Evolutionary conservation across 2,888 invertebrate genomes (phyloP).

Genomic region (Caenorhabditis uteleia): DNA sequence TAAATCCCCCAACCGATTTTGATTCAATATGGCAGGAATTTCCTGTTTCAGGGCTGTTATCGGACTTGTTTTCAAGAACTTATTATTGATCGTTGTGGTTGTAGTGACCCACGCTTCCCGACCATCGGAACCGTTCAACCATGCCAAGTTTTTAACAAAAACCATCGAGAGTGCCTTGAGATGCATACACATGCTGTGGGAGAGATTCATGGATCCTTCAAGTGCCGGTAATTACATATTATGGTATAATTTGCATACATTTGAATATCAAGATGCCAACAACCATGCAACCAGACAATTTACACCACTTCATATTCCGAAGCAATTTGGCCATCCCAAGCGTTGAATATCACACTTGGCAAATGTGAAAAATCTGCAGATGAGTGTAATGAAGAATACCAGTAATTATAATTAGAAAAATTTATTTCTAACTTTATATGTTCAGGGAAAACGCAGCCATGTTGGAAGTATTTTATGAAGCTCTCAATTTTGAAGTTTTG

Average conservation of each 20-base stretch:
- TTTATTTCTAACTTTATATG: too few species aligned
- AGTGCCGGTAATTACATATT: too few species aligned
- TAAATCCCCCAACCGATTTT: too few species aligned
- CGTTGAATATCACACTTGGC: constrained; percentile 60
- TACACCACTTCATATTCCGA: constrained; percentile 65
- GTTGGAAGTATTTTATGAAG: constrained; percentile 68
- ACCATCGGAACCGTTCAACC: constrained; percentile 50
- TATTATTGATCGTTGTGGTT: constrained; percentile 61
- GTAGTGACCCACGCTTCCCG: constrained; percentile 67
- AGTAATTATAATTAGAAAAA: too few species aligned
- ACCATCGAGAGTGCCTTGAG: constrained; percentile 63
- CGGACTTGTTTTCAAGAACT: constrained; percentile 66
- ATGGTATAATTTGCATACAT: too few species aligned
- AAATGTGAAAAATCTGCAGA: constrained; percentile 53
- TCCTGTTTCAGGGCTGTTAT: constrained; percentile 66
- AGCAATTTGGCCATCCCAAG: constrained; percentile 66
- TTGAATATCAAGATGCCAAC: too few species aligned
- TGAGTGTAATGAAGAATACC: constrained; percentile 64
- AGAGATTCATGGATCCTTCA: constrained; percentile 53
- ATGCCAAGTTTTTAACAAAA: constrained; percentile 63
- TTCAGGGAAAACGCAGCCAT: constrained; percentile 67
- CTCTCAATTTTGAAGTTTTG: constrained; percentile 63
- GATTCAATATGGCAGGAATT: too few species aligned
- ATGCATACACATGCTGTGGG: constrained; percentile 57
- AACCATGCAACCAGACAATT: constrained; percentile 64